Base-by-base conservation (phyloP, 2,113 vertebrate species). In the Nymphicus hollandicus region DNA sequence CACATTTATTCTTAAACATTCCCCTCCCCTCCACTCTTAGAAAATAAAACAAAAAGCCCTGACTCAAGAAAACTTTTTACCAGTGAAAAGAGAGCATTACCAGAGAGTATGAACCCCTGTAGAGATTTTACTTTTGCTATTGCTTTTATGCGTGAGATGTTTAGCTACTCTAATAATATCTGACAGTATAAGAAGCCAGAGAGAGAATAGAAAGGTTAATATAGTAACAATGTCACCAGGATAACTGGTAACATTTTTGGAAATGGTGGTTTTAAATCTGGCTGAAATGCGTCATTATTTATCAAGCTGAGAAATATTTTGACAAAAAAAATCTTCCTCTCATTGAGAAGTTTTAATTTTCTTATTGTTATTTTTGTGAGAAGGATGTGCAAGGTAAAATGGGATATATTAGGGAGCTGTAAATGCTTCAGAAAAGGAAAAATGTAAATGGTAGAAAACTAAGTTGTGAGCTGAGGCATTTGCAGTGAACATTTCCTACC, bases 81-180 rank as follows among this genome's bases (percentile, higher is more conserved):
- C 65, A 49, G 52, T 52, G 77, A 39, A 88, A 91, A 95, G 81
- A 41, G 44, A 95, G 69, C 73, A 94, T 56, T 95, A 89, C 77
- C 89, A 94, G 93, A 84, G 83, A 86, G 64, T 60, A 86, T 20
- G 91, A 96, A 78, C 60, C 80, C 92, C 91, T 84, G 89, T 18
- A 82, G 95, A 94, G 95, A 94, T 93, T 96, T 93, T 89, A 95
- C 89, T 93, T 95, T 91, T 96, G 94, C 81, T 91, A 88, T 93
- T 91, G 95, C 87, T 95, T 95, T 97, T 95, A 93, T 95, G 93
- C 43, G 41, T 89, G 96, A 95, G 84, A 77, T 79, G 94, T 44
- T 93, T 23, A 89, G 93, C 81, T 85, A 76, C 61, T 85, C 74
- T 96, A 84, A 96, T 91, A 63, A 88, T 13, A 91, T 49, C 73